Conservation (phyloP, 2,888 invertebrate species). For the Eupsilia transversa region DNA sequence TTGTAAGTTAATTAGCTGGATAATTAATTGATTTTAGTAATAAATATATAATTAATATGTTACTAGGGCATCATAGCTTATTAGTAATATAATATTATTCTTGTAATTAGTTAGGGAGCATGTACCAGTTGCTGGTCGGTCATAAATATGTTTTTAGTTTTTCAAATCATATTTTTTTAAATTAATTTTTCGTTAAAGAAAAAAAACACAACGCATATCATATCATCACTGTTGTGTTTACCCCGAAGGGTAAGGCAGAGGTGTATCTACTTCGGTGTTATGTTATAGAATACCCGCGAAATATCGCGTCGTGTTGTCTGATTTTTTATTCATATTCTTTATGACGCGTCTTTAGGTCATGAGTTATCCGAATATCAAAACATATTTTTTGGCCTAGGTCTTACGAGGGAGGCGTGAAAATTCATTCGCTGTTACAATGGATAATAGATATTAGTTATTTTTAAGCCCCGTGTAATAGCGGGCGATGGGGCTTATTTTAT, state of each 20-base stretch:
- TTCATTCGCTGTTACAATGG: too few species aligned
- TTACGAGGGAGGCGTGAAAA: too few species aligned
- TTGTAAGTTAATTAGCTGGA: neutral
- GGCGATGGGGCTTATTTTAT: neutral
- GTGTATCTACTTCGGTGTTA: too few species aligned
- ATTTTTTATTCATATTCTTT: too few species aligned
- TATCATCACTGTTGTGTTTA: neutral
- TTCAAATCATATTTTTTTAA: neutral
- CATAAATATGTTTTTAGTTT: neutral
- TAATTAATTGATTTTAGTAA: slow-evolving; percentile 29
- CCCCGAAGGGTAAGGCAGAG: neutral
- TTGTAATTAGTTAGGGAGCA: neutral
- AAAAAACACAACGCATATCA: neutral
- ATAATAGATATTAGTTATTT: too few species aligned
- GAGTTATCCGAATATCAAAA: too few species aligned
- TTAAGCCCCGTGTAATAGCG: neutral
- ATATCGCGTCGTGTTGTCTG: too few species aligned
- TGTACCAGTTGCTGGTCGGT: neutral
- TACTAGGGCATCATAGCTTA: slow-evolving; percentile 62
- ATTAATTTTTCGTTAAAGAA: neutral
- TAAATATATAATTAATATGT: slow-evolving; percentile 49
- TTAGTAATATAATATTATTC: neutral
- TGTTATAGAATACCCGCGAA: too few species aligned
- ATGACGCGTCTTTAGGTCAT: too few species aligned
- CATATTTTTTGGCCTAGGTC: too few species aligned